A percentile compares a stretch with the other conserved stretches of the same genome.
Evolutionary conservation across 2,113 vertebrate genomes (phyloP).

Genomic region (Salminus brasiliensis): DNA sequence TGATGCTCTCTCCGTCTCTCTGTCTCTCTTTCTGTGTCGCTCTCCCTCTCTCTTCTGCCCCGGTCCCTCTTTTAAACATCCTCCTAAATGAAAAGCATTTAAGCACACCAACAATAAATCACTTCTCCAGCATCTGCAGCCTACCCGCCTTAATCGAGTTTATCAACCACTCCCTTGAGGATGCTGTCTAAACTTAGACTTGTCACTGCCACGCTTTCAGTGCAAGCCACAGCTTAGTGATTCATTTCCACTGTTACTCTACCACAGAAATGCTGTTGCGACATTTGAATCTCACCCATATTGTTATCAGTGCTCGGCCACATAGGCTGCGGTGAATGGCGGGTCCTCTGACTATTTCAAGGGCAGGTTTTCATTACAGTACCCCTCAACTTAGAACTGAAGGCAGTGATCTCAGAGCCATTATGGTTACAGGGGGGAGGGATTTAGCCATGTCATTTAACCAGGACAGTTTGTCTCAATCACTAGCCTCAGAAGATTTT

Average conservation of each 20-base stretch:
- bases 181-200: conserved; percentile 69
- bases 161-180: conserved; percentile 67
- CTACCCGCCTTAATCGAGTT: conserved; percentile 71
- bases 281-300: conserved; percentile 17
- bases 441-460: conserved; percentile 54
- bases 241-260: conserved; percentile 55
- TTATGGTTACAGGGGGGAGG: conserved; percentile 41
- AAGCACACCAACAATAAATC: conserved; percentile 66
- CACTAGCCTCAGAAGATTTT: conserved; percentile 39
- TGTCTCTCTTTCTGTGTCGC: background rate
- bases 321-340: background rate
- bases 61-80: conserved; percentile 27
- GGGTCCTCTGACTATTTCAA: background rate
- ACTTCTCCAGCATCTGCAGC: conserved; percentile 57
- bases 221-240: conserved; percentile 59
- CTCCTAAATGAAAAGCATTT: conserved; percentile 64
- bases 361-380: background rate
- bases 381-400: conserved; percentile 24
- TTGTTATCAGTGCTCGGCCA: conserved; percentile 23
- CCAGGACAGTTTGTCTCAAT: conserved; percentile 42
- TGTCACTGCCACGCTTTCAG: conserved; percentile 46
- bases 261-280: conserved; percentile 45
- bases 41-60: background rate
- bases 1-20: background rate
- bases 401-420: conserved; percentile 50